Conservation (phyloP, 2,113 vertebrate genomes). For the Neotoma lepida region DNA sequence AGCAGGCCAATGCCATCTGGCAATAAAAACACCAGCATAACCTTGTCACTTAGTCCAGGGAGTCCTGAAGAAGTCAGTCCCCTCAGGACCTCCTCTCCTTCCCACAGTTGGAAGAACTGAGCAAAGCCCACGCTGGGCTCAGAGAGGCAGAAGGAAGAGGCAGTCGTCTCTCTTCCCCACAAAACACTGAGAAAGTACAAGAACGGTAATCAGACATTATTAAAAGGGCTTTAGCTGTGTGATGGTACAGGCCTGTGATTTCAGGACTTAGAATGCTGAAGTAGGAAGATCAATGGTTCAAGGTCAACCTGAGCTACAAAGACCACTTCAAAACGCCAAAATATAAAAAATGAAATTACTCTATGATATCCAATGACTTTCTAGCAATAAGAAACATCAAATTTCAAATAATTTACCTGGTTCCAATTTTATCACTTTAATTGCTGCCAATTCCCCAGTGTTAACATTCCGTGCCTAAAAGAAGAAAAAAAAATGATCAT, state of each 20-base stretch:
- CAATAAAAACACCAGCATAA: background rate
- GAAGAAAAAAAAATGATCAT: constrained; percentile 53
- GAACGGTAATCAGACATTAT: background rate
- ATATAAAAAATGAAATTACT: constrained; percentile 25
- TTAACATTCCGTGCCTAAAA: constrained; percentile 95
- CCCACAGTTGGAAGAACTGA: background rate
- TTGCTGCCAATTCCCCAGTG: constrained; percentile 95
- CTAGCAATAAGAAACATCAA: constrained; percentile 44
- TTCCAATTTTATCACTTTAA: constrained; percentile 99
- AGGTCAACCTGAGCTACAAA: background rate
- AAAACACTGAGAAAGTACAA: background rate
- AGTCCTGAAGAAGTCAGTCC: background rate
- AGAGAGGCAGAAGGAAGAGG: background rate
- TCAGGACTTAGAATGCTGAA: background rate
- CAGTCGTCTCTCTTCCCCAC: background rate
- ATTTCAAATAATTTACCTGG: constrained; percentile 88
- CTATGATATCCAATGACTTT: background rate
- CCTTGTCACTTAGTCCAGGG: background rate
- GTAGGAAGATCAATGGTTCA: background rate
- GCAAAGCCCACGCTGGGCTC: background rate
- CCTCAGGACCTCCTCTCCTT: background rate
- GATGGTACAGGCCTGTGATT: background rate
- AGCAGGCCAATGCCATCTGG: background rate
- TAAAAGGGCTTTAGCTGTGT: background rate
- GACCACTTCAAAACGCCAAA: background rate